Conservation (phyloP, 2,888 invertebrate genomes). For the Phrixothrix hirtus region DNA sequence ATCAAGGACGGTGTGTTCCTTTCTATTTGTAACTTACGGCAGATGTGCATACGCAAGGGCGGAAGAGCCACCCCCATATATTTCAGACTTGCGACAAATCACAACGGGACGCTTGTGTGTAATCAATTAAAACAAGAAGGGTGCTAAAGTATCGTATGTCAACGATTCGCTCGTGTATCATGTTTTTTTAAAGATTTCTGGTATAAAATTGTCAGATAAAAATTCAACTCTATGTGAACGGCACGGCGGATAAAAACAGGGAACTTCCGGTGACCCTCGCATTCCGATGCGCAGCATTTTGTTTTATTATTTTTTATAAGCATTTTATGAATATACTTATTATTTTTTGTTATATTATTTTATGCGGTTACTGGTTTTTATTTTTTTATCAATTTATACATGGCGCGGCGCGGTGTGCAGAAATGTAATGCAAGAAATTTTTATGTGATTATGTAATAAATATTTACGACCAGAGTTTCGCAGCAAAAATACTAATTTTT, state of each 20-base stretch:
- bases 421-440: too few species aligned
- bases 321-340: too few species aligned
- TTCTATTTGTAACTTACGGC: too few species aligned
- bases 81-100: constrained; percentile 11
- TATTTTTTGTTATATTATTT: too few species aligned
- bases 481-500: too few species aligned
- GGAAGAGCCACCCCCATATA: constrained; percentile 8
- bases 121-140: constrained; percentile 5
- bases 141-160: constrained; percentile 9
- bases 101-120: constrained; percentile 9
- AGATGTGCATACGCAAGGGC: constrained; percentile 12
- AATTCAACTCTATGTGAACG: constrained; percentile 3
- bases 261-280: constrained; percentile 17
- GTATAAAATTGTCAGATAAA: not conserved
- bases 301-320: too few species aligned
- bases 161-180: not conserved
- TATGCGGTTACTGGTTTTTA: too few species aligned
- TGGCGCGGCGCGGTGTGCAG: too few species aligned
- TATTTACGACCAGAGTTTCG: too few species aligned
- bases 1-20: not conserved
- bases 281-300: constrained; percentile 12
- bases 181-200: not conserved
- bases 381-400: too few species aligned
- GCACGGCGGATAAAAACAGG: too few species aligned
- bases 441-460: too few species aligned